These are phyloP conservation scores for Anser brachyrhynchus DNA, from an alignment of 2,113 vertebrate species.

Conservation along the genomic window DNA sequence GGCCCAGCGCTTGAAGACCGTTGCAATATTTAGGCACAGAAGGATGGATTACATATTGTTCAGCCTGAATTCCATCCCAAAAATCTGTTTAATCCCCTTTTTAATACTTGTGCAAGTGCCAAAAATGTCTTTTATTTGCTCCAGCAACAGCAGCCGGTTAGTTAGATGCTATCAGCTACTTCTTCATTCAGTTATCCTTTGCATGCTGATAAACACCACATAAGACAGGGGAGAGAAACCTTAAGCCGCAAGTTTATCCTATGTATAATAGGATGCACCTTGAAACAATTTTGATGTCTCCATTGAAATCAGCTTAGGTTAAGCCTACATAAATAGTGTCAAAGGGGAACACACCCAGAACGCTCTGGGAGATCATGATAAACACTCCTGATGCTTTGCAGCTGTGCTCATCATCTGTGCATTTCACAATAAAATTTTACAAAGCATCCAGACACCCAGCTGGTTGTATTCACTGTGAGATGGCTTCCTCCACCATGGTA, in stretches of 20 bases:
- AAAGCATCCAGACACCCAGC: conserved; percentile 82
- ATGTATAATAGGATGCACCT: conserved; percentile 41
- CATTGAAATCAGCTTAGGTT: conserved; percentile 68
- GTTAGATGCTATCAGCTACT: conserved; percentile 63
- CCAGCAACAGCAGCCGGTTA: conserved; percentile 22
- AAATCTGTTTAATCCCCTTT: conserved; percentile 52
- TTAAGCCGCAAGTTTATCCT: conserved; percentile 42
- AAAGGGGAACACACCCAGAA: conserved; percentile 70
- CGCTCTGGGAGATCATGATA: conserved; percentile 70
- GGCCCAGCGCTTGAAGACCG: background rate
- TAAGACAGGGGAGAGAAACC: conserved; percentile 18
- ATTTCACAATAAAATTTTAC: conserved; percentile 91
- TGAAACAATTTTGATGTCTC: conserved; percentile 74
- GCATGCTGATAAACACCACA: conserved; percentile 50
- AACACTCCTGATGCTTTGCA: conserved; percentile 79
- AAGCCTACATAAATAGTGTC: conserved; percentile 71
- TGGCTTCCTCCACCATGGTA: conserved; percentile 35
- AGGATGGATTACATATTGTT: conserved; percentile 11
- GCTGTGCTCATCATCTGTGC: conserved; percentile 86
- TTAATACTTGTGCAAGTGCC: conserved; percentile 42
- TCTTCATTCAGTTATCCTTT: conserved; percentile 52
- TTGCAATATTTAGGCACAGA: background rate
- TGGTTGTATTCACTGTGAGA: conserved; percentile 81
- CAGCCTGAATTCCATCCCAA: conserved; percentile 7
- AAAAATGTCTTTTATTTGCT: conserved; percentile 9